Evolutionary conservation across 1,140 invertebrate genomes (phyloP).

Genomic region (Aphidius ervi): DNA sequence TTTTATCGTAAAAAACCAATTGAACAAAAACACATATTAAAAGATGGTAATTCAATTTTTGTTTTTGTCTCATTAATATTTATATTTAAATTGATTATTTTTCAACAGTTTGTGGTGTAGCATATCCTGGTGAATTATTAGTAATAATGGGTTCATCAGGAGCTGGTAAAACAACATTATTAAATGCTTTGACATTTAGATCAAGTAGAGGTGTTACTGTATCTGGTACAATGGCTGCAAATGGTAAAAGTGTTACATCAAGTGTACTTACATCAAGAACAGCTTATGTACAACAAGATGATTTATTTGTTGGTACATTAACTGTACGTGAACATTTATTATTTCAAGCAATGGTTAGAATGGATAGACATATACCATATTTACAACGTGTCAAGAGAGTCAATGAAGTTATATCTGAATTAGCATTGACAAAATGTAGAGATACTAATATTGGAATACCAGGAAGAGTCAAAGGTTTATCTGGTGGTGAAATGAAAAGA

Average conservation of each 20-base stretch:
- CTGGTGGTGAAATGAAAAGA: conserved; percentile 92
- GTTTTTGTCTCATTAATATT: too few relatives aligned
- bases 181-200: conserved; percentile 86
- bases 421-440: conserved; percentile 80
- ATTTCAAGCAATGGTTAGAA: conserved; percentile 87
- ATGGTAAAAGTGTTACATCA: conserved; percentile 65
- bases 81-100: background rate
- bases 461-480: conserved; percentile 85
- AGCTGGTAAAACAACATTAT: conserved; percentile 91
- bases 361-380: conserved; percentile 79
- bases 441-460: conserved; percentile 84
- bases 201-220: conserved; percentile 64
- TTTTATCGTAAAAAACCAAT: conserved; percentile 27
- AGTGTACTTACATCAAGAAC: conserved; percentile 72
- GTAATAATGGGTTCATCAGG: conserved; percentile 93
- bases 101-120: conserved; percentile 74
- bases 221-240: conserved; percentile 67
- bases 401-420: conserved; percentile 83
- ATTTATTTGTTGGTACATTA: conserved; percentile 89
- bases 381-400: conserved; percentile 76
- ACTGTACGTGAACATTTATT: conserved; percentile 86
- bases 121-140: conserved; percentile 82
- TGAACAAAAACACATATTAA: conserved; percentile 37
- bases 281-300: conserved; percentile 94
- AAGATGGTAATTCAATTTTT: conserved; percentile 31